A percentile compares a stretch with the other conserved stretches of the same genome.
phyloP scores from a whole-genome alignment of 2,888 invertebrate species.

The Melitaea athalia region DNA sequence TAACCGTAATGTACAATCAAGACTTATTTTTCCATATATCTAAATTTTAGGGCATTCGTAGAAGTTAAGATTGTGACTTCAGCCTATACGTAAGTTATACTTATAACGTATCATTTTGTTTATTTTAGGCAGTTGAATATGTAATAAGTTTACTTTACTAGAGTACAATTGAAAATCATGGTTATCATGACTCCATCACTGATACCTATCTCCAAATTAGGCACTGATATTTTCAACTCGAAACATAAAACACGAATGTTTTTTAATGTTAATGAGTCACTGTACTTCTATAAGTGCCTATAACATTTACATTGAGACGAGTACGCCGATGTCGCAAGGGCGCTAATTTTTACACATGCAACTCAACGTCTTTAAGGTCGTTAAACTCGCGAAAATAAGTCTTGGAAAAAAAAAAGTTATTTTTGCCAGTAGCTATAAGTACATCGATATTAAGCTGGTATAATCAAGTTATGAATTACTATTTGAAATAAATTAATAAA shows the following conservation, averaged over 20 bases:
- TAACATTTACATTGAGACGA: background rate
- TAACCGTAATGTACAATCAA: no score
- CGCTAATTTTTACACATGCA: constrained; percentile 37
- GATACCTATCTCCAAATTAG: background rate
- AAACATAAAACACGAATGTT: background rate
- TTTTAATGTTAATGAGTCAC: background rate
- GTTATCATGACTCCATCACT: no score
- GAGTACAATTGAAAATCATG: background rate
- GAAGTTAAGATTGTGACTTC: no score
- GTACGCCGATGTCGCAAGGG: constrained; percentile 17
- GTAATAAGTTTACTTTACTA: background rate
- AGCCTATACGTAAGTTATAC: no score
- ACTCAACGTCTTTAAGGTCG: constrained; percentile 21
- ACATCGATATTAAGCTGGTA: no score
- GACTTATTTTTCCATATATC: no score
- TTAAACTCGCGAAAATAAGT: constrained; percentile 22
- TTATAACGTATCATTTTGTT: no score
- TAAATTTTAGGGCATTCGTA: no score
- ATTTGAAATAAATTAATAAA: no score
- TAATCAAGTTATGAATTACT: no score
- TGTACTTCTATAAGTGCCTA: background rate
- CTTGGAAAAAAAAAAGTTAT: background rate
- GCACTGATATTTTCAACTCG: background rate
- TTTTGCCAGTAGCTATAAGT: background rate
- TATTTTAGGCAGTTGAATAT: background rate